Evolutionary conservation across 2,113 vertebrate species (phyloP).

Genomic region (Tinamus guttatus): DNA sequence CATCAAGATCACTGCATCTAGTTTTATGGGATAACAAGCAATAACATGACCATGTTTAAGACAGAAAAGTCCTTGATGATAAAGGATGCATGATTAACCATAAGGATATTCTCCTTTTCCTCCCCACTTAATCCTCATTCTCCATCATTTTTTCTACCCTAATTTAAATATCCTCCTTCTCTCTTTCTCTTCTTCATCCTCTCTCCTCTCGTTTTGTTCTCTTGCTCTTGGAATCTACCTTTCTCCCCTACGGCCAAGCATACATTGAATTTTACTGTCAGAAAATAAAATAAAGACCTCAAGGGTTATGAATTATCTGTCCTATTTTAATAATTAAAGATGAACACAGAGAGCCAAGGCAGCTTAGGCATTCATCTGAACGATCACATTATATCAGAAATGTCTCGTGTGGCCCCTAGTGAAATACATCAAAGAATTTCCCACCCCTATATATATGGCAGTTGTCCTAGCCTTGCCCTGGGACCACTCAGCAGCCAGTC

Average conservation of each 20-base stretch:
- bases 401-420: slow-evolving; percentile 68
- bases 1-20: not conserved
- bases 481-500: slow-evolving; percentile 55
- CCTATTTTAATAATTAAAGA: slow-evolving; percentile 82
- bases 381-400: slow-evolving; percentile 76
- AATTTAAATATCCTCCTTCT: not conserved
- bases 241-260: slow-evolving; percentile 45
- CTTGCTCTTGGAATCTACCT: slow-evolving; percentile 17
- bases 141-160: not conserved
- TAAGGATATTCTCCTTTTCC: not conserved
- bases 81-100: not conserved
- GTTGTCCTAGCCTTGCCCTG: slow-evolving; percentile 55
- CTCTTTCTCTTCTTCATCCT: not conserved
- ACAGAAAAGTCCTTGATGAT: not conserved
- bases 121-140: slow-evolving; percentile 1
- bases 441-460: slow-evolving; percentile 44
- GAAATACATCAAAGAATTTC: slow-evolving; percentile 75
- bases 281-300: slow-evolving; percentile 79
- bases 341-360: slow-evolving; percentile 71
- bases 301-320: slow-evolving; percentile 78
- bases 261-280: slow-evolving; percentile 61
- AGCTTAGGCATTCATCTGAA: slow-evolving; percentile 57
- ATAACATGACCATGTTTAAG: fast-evolving
- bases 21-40: not conserved
- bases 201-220: slow-evolving; percentile 40